A percentile compares a stretch with the other conserved stretches of the same genome.
Conservation (phyloP, 2,797 vertebrate genomes). For the Notolepis coatsorum region DNA sequence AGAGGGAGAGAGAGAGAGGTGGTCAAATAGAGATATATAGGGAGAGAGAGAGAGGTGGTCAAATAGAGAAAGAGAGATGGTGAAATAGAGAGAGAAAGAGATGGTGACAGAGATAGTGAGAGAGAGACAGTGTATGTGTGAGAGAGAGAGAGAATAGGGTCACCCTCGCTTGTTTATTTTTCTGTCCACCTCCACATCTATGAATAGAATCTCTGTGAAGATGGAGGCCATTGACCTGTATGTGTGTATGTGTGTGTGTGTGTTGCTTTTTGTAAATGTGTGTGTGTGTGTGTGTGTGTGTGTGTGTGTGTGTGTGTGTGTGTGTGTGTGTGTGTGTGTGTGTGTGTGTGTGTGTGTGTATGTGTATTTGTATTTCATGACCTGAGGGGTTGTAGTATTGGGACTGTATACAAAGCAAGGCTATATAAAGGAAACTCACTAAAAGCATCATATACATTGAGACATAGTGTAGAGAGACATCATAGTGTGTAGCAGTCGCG, state of each 20-base stretch:
- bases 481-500: background rate
- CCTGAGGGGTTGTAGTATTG: background rate
- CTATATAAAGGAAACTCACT: constrained; percentile 1
- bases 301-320: background rate
- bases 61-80: background rate
- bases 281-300: background rate
- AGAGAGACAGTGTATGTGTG: background rate
- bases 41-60: background rate
- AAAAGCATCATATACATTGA: constrained; percentile 6
- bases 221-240: constrained; percentile 8
- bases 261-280: background rate
- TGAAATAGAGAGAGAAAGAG: constrained; percentile 17
- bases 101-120: constrained; percentile 10
- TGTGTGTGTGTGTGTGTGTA: background rate
- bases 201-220: constrained; percentile 20
- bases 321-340: background rate
- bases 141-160: background rate
- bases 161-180: background rate
- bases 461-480: constrained; percentile 1
- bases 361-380: constrained; percentile 7
- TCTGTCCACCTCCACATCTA: background rate
- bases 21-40: background rate
- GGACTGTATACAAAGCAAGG: background rate
- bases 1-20: background rate
- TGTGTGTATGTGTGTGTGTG: background rate